Evolutionary conservation across 2,888 invertebrate species (phyloP), one percentile per base, ranked within the genome.

Genomic region (Drosophila merina): DNA sequence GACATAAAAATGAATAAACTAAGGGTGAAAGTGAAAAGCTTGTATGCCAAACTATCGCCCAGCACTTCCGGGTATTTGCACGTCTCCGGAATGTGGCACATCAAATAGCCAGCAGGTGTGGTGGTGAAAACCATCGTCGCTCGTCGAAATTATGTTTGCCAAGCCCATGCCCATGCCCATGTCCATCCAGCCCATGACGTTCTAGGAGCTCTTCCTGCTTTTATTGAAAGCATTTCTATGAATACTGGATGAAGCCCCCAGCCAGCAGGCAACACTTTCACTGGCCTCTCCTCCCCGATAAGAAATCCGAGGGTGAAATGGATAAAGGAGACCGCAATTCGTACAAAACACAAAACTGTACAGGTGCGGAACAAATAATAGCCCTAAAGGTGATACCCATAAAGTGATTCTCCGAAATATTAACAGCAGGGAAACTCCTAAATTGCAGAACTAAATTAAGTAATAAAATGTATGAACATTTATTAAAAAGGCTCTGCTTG

Each of bases 221-320:
- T 64, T 59, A 62, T 73, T 66, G 70, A 79, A 75, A 77, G 47
- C 64, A 67, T 75, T 86, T 74, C 57, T 74, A 85, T 85, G 81
- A 86, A 86, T 86, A 79, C 72, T 44, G 75, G 62, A 82, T 79
- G 73, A 82, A 64, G 62, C 56, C 59, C 55, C 57, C 62, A n/a
- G 42, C 42, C 31, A 40, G 56, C 47, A 40, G 55, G 47, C 64
- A 83, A 75, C 79, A 86, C 86, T 83, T 85, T 85, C 84, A 81
- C 84, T 86, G 49, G 54, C 40, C 64, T 25, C 45, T 20, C n/a
- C 28, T 9, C 14, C 56, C 14, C 20, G 45, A 36, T 30, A 44
- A 6, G 36, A 36, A 10, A 25, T 25, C 47, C 3, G 33, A 8
- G 2, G 49, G 57, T 36, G 26, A 57, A 54, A 49, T 38, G 38